These are phyloP conservation scores for Sceliomorpha sp. DNA, from an alignment of 2,888 invertebrate species.

Conservation along the genomic window DNA sequence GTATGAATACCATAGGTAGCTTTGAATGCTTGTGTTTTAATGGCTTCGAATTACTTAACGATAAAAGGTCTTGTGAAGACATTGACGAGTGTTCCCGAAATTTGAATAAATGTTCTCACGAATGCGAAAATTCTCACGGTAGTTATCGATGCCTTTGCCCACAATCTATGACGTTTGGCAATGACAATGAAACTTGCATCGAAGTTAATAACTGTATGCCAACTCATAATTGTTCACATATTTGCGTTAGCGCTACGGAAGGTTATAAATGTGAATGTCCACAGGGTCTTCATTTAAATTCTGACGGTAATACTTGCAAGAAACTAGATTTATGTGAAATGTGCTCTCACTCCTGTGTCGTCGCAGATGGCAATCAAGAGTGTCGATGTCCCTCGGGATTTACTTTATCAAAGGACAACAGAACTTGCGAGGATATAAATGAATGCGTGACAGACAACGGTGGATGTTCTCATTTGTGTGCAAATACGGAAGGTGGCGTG, in stretches of 20 bases:
- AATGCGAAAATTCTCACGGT: conserved; percentile 77
- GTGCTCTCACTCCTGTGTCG: conserved; percentile 82
- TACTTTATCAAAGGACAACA: conserved; percentile 73
- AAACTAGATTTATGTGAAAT: conserved; percentile 68
- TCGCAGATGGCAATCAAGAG: conserved; percentile 83
- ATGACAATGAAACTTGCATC: conserved; percentile 70
- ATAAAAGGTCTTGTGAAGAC: conserved; percentile 78
- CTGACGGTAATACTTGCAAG: conserved; percentile 74
- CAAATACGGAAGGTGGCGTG: conserved; percentile 72
- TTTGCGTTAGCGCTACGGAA: conserved; percentile 81
- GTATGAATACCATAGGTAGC: conserved; percentile 81
- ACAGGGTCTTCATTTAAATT: conserved; percentile 76
- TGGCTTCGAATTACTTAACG: conserved; percentile 76
- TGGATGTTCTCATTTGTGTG: conserved; percentile 82
- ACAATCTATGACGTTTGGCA: conserved; percentile 70
- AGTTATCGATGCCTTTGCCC: conserved; percentile 82
- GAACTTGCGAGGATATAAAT: conserved; percentile 72
- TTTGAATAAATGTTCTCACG: conserved; percentile 67
- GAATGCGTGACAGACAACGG: conserved; percentile 81
- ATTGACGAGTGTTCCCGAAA: conserved; percentile 80
- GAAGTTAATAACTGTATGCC: conserved; percentile 74
- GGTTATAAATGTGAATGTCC: conserved; percentile 81
- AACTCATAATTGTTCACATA: conserved; percentile 80
- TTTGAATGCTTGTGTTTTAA: conserved; percentile 81
- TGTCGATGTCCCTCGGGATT: conserved; percentile 83